Conservation (phyloP, 2,113 vertebrate species). For the Nesoenas mayeri region DNA sequence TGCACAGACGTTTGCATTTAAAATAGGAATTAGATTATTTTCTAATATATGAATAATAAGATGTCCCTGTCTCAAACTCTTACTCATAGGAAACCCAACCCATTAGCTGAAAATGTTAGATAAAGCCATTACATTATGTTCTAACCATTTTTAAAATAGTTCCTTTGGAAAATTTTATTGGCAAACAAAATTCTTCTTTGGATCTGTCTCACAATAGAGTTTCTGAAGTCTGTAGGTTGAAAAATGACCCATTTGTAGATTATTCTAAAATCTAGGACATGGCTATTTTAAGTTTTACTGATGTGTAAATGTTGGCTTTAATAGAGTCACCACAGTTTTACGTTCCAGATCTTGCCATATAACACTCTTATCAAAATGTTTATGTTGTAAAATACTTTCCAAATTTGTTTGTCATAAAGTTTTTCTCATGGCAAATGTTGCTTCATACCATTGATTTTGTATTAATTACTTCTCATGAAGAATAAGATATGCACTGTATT, state of each 20-base stretch:
- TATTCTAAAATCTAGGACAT: constrained; percentile 6
- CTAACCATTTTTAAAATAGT: constrained; percentile 20
- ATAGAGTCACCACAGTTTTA: neutral
- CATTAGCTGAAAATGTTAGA: constrained; percentile 24
- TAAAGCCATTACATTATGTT: constrained; percentile 50
- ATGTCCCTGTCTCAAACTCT: constrained; percentile 38
- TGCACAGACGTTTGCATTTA: neutral
- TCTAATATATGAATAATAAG: constrained; percentile 52
- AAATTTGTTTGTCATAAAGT: neutral
- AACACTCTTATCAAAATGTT: constrained; percentile 3
- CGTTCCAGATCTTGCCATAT: neutral
- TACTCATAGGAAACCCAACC: constrained; percentile 23
- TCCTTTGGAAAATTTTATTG: constrained; percentile 34
- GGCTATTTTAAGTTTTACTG: constrained; percentile 45
- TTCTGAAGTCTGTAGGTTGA: constrained; percentile 7
- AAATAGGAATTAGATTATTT: constrained; percentile 52
- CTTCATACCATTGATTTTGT: neutral
- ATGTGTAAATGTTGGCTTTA: constrained; percentile 23
- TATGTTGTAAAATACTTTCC: neutral
- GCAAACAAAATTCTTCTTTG: constrained; percentile 33
- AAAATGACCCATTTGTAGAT: constrained; percentile 55
- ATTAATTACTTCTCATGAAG: neutral
- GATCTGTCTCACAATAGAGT: neutral
- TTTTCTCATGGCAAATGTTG: neutral
- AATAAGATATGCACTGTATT: neutral